phyloP scores from a whole-genome alignment of 2,888 invertebrate species.

The Morpho deidamia region DNA sequence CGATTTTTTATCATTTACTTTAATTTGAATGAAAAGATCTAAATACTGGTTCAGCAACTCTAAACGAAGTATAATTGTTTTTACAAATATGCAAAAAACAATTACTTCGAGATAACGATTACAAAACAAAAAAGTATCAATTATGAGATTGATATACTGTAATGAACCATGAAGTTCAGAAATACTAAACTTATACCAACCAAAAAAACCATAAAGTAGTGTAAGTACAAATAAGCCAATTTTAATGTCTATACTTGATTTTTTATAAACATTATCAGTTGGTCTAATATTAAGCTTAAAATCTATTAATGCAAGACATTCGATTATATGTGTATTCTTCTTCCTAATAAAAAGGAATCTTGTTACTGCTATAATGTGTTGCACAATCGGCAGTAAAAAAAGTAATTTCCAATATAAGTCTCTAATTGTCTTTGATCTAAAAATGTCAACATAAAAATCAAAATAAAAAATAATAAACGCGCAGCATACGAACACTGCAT shows the following conservation, averaged over 20 bases:
- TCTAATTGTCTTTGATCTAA: too few relatives aligned
- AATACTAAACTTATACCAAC: background rate
- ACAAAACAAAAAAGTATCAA: slow-evolving; percentile 9
- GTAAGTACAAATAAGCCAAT: slow-evolving; percentile 3
- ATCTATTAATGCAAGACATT: slow-evolving; percentile 14
- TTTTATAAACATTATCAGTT: background rate
- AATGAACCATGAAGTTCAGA: background rate
- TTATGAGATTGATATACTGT: background rate
- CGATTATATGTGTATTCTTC: slow-evolving; percentile 5
- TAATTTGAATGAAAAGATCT: slow-evolving; percentile 35
- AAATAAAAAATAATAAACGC: background rate
- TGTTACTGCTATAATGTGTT: slow-evolving; percentile 8
- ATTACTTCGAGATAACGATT: slow-evolving; percentile 13
- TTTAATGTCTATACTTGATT: slow-evolving; percentile 4
- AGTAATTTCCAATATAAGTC: too few relatives aligned
- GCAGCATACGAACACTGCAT: background rate
- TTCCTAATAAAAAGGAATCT: background rate
- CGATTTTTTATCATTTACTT: slow-evolving; percentile 16
- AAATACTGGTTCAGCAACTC: slow-evolving; percentile 42
- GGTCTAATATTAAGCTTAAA: slow-evolving; percentile 10
- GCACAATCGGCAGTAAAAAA: background rate
- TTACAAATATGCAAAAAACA: slow-evolving; percentile 40
- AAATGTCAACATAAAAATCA: too few relatives aligned
- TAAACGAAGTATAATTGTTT: slow-evolving; percentile 38
- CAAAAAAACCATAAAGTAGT: background rate